Percentiles rank a stretch among this genome's conserved stretches.
phyloP scores from a whole-genome alignment of 2,888 invertebrate species.

The Colletes collaris region DNA sequence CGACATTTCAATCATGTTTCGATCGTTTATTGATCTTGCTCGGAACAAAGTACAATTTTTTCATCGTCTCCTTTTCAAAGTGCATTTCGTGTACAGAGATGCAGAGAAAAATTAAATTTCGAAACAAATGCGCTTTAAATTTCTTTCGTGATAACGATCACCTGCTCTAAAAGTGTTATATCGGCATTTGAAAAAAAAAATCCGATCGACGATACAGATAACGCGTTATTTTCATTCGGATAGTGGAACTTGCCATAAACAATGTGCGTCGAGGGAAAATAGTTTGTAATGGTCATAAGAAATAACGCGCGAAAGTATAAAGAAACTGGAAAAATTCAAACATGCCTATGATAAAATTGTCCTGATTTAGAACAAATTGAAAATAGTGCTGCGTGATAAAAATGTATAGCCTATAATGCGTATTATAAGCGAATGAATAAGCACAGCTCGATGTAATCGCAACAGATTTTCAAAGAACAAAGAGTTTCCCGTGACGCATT shows the following conservation, averaged over 20 bases:
- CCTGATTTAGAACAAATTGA: not conserved
- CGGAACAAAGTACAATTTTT: not conserved
- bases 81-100: too few relatives aligned
- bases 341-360: not conserved
- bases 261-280: not conserved
- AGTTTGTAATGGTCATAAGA: too few relatives aligned
- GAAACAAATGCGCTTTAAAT: constrained; percentile 12
- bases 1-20: constrained; percentile 21
- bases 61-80: not conserved
- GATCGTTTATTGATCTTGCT: constrained; percentile 23
- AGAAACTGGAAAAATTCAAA: not conserved
- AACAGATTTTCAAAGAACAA: constrained; percentile 23
- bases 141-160: not conserved
- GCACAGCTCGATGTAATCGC: not conserved
- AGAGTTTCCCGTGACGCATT: constrained; percentile 4
- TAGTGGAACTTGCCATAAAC: not conserved
- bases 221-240: not conserved
- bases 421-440: not conserved
- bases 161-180: not conserved
- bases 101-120: not conserved
- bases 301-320: not conserved
- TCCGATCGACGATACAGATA: not conserved
- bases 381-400: not conserved
- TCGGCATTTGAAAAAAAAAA: constrained; percentile 4
- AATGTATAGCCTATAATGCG: not conserved